Evolutionary conservation across 2,113 vertebrate species (phyloP), one percentile per base, ranked within the genome.

Genomic region (Mola mola): DNA sequence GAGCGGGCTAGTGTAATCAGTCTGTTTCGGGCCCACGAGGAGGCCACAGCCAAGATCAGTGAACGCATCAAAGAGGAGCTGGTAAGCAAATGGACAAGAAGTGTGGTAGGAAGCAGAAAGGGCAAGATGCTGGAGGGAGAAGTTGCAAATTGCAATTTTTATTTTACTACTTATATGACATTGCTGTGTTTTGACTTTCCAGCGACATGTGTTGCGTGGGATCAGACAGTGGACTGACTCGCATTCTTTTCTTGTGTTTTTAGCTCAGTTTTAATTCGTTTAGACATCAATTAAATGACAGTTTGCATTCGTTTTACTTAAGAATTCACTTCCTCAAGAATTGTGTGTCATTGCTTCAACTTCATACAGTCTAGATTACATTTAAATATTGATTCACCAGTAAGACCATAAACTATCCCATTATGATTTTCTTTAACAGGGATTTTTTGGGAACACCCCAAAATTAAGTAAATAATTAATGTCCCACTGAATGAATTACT

Each of bases 51-150:
- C 33, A 97, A 96, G 90, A 94, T 98, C 71, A 93, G 91, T 10
- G 96, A 99, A 44, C 91, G 96, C 50, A 97, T 99, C 75, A 98
- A 95, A 85, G 97, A 98, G 72, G 97, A 99, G 82, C 93, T 94
- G 94, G 97, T 93, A 46, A 17, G 62, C 31, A 22, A 8, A 36
- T 10, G 21, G 37, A 52, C n/a, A 10, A 16, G 25, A 31, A 12
- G 11, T 19, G 10, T 13, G 10, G 15, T 8, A 4, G 21, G 25
- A 16, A 9, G 10, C 28, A 8, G n/a, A n/a, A n/a, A n/a, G n/a
- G n/a, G n/a, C n/a, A n/a, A n/a, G n/a, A n/a, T n/a, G n/a, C n/a
- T n/a, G n/a, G n/a, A n/a, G n/a, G n/a, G n/a, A n/a, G n/a, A n/a
- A n/a, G n/a, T n/a, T n/a, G n/a, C n/a, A n/a, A n/a, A n/a, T n/a